Conservation (phyloP, 2,888 invertebrate genomes). For the Atethmia centrago region DNA sequence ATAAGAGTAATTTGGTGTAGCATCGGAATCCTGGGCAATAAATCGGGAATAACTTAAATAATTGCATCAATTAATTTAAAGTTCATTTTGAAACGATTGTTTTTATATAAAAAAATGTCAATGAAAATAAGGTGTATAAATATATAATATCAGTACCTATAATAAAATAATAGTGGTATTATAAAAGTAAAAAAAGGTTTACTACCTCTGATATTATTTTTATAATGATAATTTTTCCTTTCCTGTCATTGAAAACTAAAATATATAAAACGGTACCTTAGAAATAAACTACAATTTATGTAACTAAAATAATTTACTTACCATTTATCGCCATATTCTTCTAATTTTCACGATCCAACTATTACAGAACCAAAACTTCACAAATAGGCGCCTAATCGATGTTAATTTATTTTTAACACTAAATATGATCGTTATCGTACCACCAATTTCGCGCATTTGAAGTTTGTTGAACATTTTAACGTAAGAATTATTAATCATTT, state of each 20-base stretch:
- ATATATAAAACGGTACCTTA: slow-evolving; percentile 25
- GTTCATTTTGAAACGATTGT: slow-evolving; percentile 28
- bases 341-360: slow-evolving; percentile 21
- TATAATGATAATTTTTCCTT: slow-evolving; percentile 27
- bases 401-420: slow-evolving; percentile 2
- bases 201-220: slow-evolving; percentile 26
- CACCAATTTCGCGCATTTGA: background rate
- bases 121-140: slow-evolving; percentile 31
- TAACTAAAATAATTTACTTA: slow-evolving; percentile 21
- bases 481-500: background rate
- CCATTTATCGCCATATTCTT: slow-evolving; percentile 19
- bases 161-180: slow-evolving; percentile 24
- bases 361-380: slow-evolving; percentile 1
- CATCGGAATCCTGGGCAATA: slow-evolving; percentile 21
- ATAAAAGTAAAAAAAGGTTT: slow-evolving; percentile 22
- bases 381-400: background rate
- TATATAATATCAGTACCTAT: slow-evolving; percentile 22
- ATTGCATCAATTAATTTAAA: slow-evolving; percentile 30
- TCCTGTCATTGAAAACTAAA: slow-evolving; percentile 22
- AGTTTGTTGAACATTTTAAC: background rate
- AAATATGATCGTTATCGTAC: background rate
- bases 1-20: slow-evolving; percentile 7
- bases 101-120: slow-evolving; percentile 20
- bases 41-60: slow-evolving; percentile 26
- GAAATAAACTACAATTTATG: slow-evolving; percentile 21